phyloP scores from a whole-genome alignment of 1,140 invertebrate genomes.

The Cryptotermes secundus region DNA sequence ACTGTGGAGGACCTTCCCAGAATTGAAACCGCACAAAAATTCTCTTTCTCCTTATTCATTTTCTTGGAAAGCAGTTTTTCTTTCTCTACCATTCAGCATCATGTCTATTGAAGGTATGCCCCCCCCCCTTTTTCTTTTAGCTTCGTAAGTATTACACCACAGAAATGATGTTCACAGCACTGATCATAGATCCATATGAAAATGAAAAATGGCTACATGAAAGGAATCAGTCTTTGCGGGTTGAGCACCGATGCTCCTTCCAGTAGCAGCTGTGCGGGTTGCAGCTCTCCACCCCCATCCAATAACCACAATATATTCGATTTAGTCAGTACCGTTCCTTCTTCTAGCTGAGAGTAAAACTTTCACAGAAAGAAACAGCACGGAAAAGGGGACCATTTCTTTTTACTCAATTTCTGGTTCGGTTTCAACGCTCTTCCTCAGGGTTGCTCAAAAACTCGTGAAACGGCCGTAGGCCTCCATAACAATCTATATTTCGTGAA shows the following conservation, averaged over 20 bases:
- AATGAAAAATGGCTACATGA: neutral
- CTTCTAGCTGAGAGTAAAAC: neutral
- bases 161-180: neutral
- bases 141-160: neutral
- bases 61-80: neutral
- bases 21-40: too few species aligned
- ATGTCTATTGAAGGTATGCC: neutral
- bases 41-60: neutral
- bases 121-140: neutral
- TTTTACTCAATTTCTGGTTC: neutral
- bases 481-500: too few species aligned
- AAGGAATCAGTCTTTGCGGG: neutral
- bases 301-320: slow-evolving; percentile 10
- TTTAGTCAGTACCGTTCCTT: neutral
- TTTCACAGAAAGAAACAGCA: neutral
- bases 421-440: too few species aligned
- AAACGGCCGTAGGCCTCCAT: too few species aligned
- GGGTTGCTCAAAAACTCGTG: too few species aligned
- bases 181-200: neutral
- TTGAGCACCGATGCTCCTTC: neutral
- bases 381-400: neutral
- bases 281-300: neutral
- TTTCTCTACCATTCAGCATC: neutral
- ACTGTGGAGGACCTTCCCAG: too few species aligned
- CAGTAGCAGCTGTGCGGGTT: neutral